These are phyloP conservation scores for Calonectris borealis DNA, from an alignment of 2,113 vertebrate genomes.

Conservation along the genomic window DNA sequence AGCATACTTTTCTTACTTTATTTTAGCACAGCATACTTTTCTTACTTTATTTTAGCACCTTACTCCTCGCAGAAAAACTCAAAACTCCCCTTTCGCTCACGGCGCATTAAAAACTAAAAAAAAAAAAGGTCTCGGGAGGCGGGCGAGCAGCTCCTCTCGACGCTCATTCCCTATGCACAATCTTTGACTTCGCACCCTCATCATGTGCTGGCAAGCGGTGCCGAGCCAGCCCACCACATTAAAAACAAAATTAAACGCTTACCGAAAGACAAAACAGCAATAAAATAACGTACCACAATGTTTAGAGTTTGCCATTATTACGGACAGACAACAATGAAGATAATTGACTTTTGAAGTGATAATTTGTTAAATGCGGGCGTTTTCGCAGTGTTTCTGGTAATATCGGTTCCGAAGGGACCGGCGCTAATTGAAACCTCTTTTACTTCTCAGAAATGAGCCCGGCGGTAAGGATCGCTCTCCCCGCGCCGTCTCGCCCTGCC, in stretches of 20 bases:
- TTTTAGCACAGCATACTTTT: background rate
- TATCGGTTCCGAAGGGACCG: background rate
- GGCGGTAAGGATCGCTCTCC: background rate
- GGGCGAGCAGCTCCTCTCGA: background rate
- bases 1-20: background rate
- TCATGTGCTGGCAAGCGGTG: background rate
- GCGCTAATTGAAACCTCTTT: background rate
- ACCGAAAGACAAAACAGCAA: background rate
- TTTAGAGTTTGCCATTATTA: background rate
- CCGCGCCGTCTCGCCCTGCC: background rate
- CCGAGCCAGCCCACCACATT: background rate
- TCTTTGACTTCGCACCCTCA: background rate
- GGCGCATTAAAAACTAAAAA: background rate
- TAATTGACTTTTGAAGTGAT: background rate
- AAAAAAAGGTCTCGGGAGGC: no score
- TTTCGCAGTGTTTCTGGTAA: background rate
- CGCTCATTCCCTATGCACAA: fast-evolving
- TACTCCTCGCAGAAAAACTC: background rate
- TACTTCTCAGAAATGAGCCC: background rate
- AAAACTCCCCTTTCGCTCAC: fast-evolving
- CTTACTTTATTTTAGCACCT: background rate
- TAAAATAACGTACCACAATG: background rate
- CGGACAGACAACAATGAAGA: background rate
- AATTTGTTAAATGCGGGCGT: background rate
- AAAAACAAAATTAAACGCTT: background rate